Percentiles rank a stretch among this genome's conserved stretches.
Evolutionary conservation across 2,797 vertebrate species (phyloP).

Genomic region (Mormyrus hasselquistii): DNA sequence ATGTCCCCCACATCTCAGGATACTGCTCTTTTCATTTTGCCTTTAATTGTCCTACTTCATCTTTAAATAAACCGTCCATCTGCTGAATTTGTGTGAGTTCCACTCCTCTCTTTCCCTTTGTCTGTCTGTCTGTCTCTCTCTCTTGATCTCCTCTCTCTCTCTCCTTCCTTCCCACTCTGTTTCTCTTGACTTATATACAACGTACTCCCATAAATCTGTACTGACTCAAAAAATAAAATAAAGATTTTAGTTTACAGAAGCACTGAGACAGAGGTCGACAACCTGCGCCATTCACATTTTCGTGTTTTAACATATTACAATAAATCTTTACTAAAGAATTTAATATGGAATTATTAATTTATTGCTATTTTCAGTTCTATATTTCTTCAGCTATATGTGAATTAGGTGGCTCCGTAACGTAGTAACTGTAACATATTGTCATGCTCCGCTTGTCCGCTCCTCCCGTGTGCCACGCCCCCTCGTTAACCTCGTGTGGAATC

Average conservation of each 20-base stretch:
- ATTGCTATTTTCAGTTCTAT: too few relatives aligned
- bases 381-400: too few relatives aligned
- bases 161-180: conserved; percentile 31
- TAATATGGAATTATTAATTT: too few relatives aligned
- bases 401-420: too few relatives aligned
- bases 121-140: conserved; percentile 43
- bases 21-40: conserved; percentile 35
- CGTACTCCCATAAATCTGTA: conserved; percentile 24
- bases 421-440: too few relatives aligned
- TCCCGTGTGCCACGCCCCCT: too few relatives aligned
- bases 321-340: too few relatives aligned
- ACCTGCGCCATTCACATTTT: too few relatives aligned
- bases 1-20: conserved; percentile 26
- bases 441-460: too few relatives aligned
- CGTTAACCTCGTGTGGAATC: too few relatives aligned
- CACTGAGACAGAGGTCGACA: too few relatives aligned
- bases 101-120: neutral
- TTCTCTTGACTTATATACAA: conserved; percentile 27
- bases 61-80: conserved; percentile 37
- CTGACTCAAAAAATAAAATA: neutral
- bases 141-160: conserved; percentile 27
- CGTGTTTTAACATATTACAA: too few relatives aligned
- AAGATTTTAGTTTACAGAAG: neutral
- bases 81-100: conserved; percentile 27
- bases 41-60: conserved; percentile 44